Conservation (phyloP, 53 echinoderm and acorn worm genomes). For the Astropecten irregularis region DNA sequence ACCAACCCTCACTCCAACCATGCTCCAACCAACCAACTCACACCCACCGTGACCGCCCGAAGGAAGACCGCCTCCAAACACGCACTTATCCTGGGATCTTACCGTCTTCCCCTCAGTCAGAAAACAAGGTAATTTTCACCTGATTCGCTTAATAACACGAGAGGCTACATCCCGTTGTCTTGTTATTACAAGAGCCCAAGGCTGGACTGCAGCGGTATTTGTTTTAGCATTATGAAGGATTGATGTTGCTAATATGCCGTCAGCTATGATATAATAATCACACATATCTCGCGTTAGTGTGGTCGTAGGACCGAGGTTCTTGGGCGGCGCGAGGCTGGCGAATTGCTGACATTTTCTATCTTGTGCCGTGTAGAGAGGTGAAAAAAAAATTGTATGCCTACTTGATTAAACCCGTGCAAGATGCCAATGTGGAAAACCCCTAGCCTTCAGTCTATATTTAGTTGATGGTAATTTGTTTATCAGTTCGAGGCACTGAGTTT, state of each 20-base stretch:
- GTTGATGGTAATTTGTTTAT: too few species aligned
- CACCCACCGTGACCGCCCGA: not conserved
- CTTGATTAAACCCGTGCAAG: too few species aligned
- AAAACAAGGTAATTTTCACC: constrained; percentile 54
- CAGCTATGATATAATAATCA: constrained; percentile 16
- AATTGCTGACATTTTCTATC: not conserved
- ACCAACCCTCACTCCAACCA: too few species aligned
- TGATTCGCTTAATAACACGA: constrained; percentile 25
- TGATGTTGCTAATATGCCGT: constrained; percentile 28
- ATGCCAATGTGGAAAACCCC: too few species aligned
- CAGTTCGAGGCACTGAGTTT: too few species aligned
- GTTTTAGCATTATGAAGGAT: constrained; percentile 52
- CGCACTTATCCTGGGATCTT: constrained; percentile 34
- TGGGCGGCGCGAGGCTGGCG: not conserved
- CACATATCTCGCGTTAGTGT: not conserved
- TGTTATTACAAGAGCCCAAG: constrained; percentile 44
- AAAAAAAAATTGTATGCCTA: too few species aligned
- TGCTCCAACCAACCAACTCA: not conserved
- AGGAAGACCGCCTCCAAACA: constrained; percentile 14
- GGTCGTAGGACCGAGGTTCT: too few species aligned
- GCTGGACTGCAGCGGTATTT: constrained; percentile 17
- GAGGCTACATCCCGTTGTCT: constrained; percentile 35
- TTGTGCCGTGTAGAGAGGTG: too few species aligned
- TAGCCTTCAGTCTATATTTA: too few species aligned
- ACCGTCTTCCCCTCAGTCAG: constrained; percentile 27